A percentile compares a stretch with the other conserved stretches of the same genome.
Evolutionary conservation across 2,888 invertebrate genomes (phyloP).

Genomic region (Morpho deidamia): DNA sequence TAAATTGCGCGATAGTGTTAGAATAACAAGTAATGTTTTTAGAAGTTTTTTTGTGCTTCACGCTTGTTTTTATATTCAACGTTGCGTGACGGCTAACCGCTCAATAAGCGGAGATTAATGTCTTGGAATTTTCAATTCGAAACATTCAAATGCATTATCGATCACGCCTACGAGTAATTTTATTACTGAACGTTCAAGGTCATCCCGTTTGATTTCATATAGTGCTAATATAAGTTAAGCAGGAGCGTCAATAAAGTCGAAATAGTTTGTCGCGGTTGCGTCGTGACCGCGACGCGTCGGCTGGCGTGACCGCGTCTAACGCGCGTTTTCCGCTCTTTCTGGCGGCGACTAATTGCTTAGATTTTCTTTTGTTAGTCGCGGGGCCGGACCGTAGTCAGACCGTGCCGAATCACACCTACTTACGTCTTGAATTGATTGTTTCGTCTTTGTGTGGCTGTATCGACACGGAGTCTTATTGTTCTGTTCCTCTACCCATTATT

Average conservation of each 20-base stretch:
- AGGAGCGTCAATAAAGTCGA: constrained; percentile 23
- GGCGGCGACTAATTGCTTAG: constrained; percentile 78
- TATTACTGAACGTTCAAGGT: constrained; percentile 22
- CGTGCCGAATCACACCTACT: constrained; percentile 76
- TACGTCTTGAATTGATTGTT: constrained; percentile 76
- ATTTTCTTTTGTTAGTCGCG: constrained; percentile 78
- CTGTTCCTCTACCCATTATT: constrained; percentile 63
- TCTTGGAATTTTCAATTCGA: constrained; percentile 29
- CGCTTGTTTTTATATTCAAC: constrained; percentile 38
- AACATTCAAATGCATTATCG: constrained; percentile 22
- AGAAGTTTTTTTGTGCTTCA: constrained; percentile 40
- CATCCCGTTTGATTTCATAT: constrained; percentile 4
- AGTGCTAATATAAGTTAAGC: constrained; percentile 17
- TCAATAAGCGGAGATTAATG: constrained; percentile 37
- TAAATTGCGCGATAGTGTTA: constrained; percentile 46
- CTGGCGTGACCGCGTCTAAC: constrained; percentile 72
- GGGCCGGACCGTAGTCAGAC: constrained; percentile 65
- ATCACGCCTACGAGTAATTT: constrained; percentile 18
- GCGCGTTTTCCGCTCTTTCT: constrained; percentile 77
- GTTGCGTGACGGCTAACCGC: constrained; percentile 38
- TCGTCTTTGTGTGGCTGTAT: constrained; percentile 70
- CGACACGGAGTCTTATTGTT: constrained; percentile 74
- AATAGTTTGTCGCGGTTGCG: constrained; percentile 26
- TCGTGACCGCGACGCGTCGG: constrained; percentile 52
- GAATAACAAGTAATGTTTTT: constrained; percentile 55